Evolutionary conservation across 2,113 vertebrate species (phyloP).

Genomic region (Gulo gulo): DNA sequence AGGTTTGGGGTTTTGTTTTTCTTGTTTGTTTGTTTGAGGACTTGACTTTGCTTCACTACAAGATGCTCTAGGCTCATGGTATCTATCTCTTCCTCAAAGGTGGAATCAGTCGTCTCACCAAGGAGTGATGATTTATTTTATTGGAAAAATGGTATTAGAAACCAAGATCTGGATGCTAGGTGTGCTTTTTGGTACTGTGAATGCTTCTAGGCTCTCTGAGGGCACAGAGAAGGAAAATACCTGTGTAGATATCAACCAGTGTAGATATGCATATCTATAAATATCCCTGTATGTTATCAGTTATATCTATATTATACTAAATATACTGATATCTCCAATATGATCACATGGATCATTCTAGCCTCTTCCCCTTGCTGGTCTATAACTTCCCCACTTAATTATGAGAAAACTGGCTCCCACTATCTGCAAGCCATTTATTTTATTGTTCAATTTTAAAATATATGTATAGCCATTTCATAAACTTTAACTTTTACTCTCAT

Average conservation of each 20-base stretch:
- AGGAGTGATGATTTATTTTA: background rate
- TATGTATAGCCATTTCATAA: background rate
- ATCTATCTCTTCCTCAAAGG: background rate
- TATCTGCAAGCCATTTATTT: background rate
- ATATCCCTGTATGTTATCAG: background rate
- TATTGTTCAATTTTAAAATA: background rate
- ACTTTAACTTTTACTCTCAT: background rate
- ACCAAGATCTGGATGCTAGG: background rate
- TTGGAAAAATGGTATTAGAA: background rate
- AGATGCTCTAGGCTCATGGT: background rate
- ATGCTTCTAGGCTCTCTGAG: background rate
- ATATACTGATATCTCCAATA: background rate
- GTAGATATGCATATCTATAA: background rate
- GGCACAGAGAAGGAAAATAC: background rate
- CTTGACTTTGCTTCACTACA: background rate
- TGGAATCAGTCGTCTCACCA: background rate
- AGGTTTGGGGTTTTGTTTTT: background rate
- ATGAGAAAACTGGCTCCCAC: background rate
- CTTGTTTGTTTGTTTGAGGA: background rate
- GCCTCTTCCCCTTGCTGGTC: background rate
- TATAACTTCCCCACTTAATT: background rate
- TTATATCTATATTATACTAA: background rate
- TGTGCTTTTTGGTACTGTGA: background rate
- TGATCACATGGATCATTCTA: background rate
- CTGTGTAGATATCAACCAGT: background rate